These are phyloP conservation scores for Neodon shergylaensis DNA, from an alignment of 2,113 vertebrate species.

Conservation along the genomic window DNA sequence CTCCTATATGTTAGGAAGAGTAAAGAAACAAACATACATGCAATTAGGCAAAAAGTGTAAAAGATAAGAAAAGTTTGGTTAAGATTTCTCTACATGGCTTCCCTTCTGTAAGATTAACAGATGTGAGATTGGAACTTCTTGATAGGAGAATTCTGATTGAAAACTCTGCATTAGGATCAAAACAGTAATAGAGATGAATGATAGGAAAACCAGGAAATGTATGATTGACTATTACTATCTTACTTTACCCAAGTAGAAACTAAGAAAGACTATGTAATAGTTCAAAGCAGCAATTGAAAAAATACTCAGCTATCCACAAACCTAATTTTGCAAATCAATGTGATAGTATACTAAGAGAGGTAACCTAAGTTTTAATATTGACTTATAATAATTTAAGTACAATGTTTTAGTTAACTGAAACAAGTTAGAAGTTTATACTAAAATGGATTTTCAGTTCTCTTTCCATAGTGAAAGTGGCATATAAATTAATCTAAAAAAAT, in stretches of 20 bases:
- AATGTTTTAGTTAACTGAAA: constrained; percentile 16
- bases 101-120: background rate
- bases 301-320: constrained; percentile 72
- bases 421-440: background rate
- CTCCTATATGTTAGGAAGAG: background rate
- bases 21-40: constrained; percentile 51
- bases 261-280: constrained; percentile 4
- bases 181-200: background rate
- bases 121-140: background rate
- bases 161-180: background rate
- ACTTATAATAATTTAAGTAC: constrained; percentile 9
- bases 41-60: constrained; percentile 32
- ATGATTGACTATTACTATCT: constrained; percentile 49
- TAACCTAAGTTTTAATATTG: constrained; percentile 19
- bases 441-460: constrained; percentile 43
- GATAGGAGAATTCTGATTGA: background rate
- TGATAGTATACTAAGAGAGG: background rate
- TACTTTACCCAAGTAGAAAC: constrained; percentile 39
- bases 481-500: background rate
- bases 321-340: constrained; percentile 48
- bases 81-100: constrained; percentile 47
- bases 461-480: background rate
- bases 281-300: constrained; percentile 77
- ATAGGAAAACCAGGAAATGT: constrained; percentile 37
- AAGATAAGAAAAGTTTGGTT: background rate